Evolutionary conservation across 2,888 invertebrate genomes (phyloP), one percentile per base, ranked within the genome.

Genomic region (Oegoconia quadripuncta): DNA sequence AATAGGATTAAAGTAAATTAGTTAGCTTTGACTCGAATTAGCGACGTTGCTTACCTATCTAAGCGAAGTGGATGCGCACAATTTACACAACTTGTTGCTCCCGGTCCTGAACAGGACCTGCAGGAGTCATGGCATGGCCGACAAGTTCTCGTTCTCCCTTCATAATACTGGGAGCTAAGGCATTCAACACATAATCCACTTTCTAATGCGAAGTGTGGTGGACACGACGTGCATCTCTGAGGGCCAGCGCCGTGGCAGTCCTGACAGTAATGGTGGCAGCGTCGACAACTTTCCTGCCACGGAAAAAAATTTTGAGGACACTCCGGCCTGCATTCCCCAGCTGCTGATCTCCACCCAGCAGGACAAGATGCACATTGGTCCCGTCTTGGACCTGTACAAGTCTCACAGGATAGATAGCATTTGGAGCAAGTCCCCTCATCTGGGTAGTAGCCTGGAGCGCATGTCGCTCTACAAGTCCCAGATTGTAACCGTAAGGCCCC

Each of bases 241-340:
- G 93, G 93, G 0, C 93, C 93, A 42, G 93, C 93, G 7, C 96
- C 96, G 64, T 92, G 92, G 69, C 97, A 97, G 60, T 95, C 95
- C 60, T 93, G 92, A 72, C 97, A 97, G 56, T 94, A 94, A 65
- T 95, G 94, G 80, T 96, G 95, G 76, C 97, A 97, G 63, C 94
- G 94, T 53, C 94, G 93, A 67, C 97, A 97, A 35, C 94, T 94
- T 49, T 92, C 93, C 55, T 93, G 91, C 50, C 94, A 93, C 50
- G 94, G 93, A 69, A 94, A 96, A 73, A 94, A 95, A 41, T 95
- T 86, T 62, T 94, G 93, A 1, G 95, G 95, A 71, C 96, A 96
- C 64, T 94, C 93, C 0, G 94, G 93, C 63, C 94, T 91, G 60
- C 95, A 96, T 72, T 95, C 93, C 1, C 95, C 95, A 2, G 93